Conservation (phyloP, 2,113 vertebrate species). For the Gobiocypris rarus region DNA sequence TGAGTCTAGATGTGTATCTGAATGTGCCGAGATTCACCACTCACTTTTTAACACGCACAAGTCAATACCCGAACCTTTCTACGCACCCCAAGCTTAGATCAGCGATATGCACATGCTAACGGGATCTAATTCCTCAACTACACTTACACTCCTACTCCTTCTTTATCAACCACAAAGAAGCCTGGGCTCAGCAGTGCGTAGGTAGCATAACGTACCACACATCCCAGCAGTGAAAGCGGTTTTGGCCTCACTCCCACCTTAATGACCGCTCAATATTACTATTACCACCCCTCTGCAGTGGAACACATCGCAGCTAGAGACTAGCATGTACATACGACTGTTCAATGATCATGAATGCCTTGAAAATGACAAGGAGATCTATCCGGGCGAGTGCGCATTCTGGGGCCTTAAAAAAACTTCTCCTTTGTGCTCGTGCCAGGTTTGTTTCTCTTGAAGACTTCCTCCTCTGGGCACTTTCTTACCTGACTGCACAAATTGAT, state of each 20-base stretch:
- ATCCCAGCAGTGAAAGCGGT: constrained; percentile 24
- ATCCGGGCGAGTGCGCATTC: neutral
- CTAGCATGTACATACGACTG: constrained; percentile 16
- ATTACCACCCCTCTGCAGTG: constrained; percentile 15
- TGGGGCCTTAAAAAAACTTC: neutral
- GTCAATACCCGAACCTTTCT: neutral
- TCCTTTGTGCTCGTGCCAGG: neutral
- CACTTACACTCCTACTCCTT: constrained; percentile 33
- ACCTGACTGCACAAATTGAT: constrained; percentile 63
- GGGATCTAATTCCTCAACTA: constrained; percentile 31
- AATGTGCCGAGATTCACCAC: neutral
- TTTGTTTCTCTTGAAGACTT: constrained; percentile 39
- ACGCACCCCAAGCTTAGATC: constrained; percentile 14
- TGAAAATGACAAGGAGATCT: constrained; percentile 11
- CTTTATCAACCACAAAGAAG: constrained; percentile 23
- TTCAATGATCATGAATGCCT: constrained; percentile 22
- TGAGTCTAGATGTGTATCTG: neutral
- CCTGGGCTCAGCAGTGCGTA: constrained; percentile 18
- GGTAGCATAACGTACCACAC: constrained; percentile 13
- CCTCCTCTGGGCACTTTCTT: constrained; percentile 54
- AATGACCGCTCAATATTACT: constrained; percentile 42
- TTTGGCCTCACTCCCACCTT: constrained; percentile 37
- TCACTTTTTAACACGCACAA: neutral
- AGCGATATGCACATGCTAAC: constrained; percentile 10
- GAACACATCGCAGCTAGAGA: constrained; percentile 24